These are phyloP conservation scores for Spinus olivaceus DNA, from an alignment of 2,797 vertebrate species.

Conservation along the genomic window DNA sequence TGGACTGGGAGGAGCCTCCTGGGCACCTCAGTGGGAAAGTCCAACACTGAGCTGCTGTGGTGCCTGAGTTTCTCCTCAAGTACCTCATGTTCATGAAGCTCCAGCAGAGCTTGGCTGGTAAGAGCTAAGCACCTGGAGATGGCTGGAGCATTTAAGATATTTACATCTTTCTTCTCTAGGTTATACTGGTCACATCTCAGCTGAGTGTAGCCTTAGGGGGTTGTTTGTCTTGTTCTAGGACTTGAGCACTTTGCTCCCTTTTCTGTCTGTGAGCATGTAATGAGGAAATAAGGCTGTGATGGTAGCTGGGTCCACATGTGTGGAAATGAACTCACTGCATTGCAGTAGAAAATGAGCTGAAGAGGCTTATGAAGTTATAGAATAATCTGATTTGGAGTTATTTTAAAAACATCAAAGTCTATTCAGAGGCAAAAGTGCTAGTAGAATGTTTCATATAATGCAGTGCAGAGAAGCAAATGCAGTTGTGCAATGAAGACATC, in stretches of 20 bases:
- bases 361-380: background rate
- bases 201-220: background rate
- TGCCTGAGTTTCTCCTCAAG: background rate
- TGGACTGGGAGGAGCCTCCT: background rate
- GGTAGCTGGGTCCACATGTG: background rate
- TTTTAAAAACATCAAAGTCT: background rate
- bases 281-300: background rate
- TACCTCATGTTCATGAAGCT: background rate
- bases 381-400: background rate
- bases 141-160: background rate
- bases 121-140: background rate
- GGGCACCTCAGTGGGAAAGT: background rate
- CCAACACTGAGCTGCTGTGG: background rate
- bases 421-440: background rate
- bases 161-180: background rate
- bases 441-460: background rate
- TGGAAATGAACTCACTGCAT: background rate
- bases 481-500: background rate
- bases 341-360: background rate
- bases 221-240: background rate
- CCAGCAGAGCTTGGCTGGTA: background rate
- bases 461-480: background rate
- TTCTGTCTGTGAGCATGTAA: background rate
- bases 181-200: background rate
- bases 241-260: background rate